phyloP scores from a whole-genome alignment of 2,888 invertebrate genomes.

The Ormyrus rosae region DNA sequence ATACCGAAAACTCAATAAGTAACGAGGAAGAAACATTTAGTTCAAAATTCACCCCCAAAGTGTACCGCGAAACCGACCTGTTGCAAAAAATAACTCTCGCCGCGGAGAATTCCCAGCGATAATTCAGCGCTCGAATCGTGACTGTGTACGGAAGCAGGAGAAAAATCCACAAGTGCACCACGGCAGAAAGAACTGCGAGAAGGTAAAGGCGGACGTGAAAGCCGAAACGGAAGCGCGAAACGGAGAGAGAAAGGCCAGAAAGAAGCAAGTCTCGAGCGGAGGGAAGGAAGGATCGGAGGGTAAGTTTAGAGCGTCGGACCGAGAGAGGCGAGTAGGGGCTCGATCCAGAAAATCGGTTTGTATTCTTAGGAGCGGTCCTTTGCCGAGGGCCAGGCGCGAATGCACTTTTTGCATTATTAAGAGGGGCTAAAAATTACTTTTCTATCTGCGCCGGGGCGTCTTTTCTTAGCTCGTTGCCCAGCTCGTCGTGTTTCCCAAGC shows the following conservation, averaged over 20 bases:
- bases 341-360: neutral
- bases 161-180: too few species aligned
- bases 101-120: too few species aligned
- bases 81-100: too few species aligned
- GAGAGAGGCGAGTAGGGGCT: too few species aligned
- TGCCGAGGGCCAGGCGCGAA: conserved; percentile 31
- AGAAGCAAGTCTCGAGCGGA: neutral
- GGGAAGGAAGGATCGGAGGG: too few species aligned
- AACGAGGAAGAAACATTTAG: too few species aligned
- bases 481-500: conserved; percentile 14
- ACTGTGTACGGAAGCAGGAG: too few species aligned
- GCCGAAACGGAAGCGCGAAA: neutral
- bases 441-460: conserved; percentile 12
- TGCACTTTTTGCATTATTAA: conserved; percentile 57
- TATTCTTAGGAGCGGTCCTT: conserved; percentile 32
- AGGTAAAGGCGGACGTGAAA: neutral
- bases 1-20: too few species aligned
- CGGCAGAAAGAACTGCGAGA: neutral
- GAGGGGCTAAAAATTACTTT: conserved; percentile 57
- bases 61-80: too few species aligned
- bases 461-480: conserved; percentile 22
- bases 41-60: too few species aligned
- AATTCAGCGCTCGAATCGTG: too few species aligned
- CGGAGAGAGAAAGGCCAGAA: neutral
- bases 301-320: too few species aligned